Base-by-base conservation (phyloP, 2,113 vertebrate genomes). In the Podilymbus podiceps region DNA sequence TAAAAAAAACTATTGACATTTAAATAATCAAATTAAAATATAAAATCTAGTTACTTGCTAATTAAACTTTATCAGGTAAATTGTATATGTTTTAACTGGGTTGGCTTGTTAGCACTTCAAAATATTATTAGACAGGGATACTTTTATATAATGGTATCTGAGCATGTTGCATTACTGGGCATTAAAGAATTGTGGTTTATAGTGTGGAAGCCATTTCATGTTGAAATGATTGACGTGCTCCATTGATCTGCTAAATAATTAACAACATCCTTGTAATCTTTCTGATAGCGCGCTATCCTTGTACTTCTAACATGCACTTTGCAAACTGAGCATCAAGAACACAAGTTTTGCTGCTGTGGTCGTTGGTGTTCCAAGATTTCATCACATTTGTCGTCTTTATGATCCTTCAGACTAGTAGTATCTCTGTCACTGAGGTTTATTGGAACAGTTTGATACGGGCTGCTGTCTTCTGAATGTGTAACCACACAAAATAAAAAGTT, bases 131-230 rank as follows among this genome's bases (percentile, higher is more conserved):
- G 9, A 93, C 77, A 64, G 47, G 77, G 38, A 49, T 88, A 52
- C 49, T 92, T 94, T 93, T 90, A n/a, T 89, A 31, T 86, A 79
- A 83, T 38, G 82, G 60, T 22, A 27, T 96, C 74, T 79, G 96
- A 75, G 42, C 53, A 12, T 50, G 20, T 64, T 72, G 77, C 56
- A 55, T 96, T 91, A 79, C 64, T 89, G 88, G 33, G 66, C 58
- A 53, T 94, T 94, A 97, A 89, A 62, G 75, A 93, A 93, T 68
- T 93, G 59, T 88, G 92, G 68, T 91, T 96, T 93, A 83, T 79
- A 67, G 23, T 85, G 23, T 94, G 89, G 96, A 60, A 90, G 68
- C 55, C 92, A 6, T 75, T 91, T 38, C 47, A 27, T 46, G 21
- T 84, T 96, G 74, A 94, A 60, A 60, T 97, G 93, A 95, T 35